Base-by-base conservation (phyloP, 2,113 vertebrate genomes). In the Channa maculata region DNA sequence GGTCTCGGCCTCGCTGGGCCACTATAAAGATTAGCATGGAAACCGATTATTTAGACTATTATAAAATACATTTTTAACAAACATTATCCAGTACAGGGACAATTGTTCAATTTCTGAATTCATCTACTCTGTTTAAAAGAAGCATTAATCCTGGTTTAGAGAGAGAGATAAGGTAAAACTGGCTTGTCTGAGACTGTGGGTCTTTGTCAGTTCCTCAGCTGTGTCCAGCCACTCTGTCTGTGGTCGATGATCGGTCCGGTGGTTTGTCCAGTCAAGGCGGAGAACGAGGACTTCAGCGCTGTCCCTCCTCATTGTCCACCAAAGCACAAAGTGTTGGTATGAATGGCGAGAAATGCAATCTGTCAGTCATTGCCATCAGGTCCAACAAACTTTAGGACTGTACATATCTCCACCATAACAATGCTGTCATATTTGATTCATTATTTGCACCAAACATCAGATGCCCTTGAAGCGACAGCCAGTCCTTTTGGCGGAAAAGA, bases 271-370 rank as follows among this genome's bases (percentile, higher is more conserved):
- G 86, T 52, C 89, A 93, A 54, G 95, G 90, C 3, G 96, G 89
- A 2, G 96, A 97, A 2, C 77, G 92, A 49, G 93, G 94, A 0
- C 91, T 98, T 67, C 95, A 95, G 52, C 94, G 92, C 68, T 96
- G 95, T 5, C 77, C 95, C 6, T 95, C 95, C 0, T 95, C 95
- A 0, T 69, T 96, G 59, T 92, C 95, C 0, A 91, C 93, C 85
- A 96, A 95, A 89, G 91, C 92, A 0, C 80, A 92, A 74, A 94
- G 91, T 63, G 81, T 94, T 0, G 95, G 95, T 96, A 90, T 41
- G 95, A 82, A 12, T 8, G 0, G 0, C 5, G 36, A 14, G 8
- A 48, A 49, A 9, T 13, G 1, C 33, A 57, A 12, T 14, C 4
- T 44, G 37, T 5, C 13, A 4, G 1, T 24, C 24, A 24, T 24